Base-by-base conservation (phyloP, 2,888 invertebrate genomes). In the Spodoptera littoralis region DNA sequence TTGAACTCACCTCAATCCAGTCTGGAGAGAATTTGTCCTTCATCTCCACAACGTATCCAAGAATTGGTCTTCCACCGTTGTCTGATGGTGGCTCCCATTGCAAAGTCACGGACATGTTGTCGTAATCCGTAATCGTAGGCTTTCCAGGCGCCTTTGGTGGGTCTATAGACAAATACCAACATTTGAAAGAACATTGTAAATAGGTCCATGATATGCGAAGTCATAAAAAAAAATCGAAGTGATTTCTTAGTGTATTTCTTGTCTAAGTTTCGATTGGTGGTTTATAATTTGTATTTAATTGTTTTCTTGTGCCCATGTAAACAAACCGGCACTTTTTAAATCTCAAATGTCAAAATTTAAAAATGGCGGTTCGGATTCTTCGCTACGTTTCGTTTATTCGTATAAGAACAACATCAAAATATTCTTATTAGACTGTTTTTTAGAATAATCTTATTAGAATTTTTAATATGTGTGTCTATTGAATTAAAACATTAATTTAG, bases 51-150 rank as follows among this genome's bases (percentile, higher is more conserved):
- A 98, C 96, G 84, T 99, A 99, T 77, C 98, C 97, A 12, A 97
- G 96, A 76, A 99, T 97, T 0, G 98, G 98, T 69, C 98, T 96
- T 41, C 99, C 99, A 79, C 99, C 99, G 86, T 99, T 98, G 78
- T 95, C 97, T 45, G 97, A 96, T 0, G 99, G 99, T 59, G 97
- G 97, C 69, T 97, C 96, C 99, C 99, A 99, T 89, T 97, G 96
- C 53, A 98, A 95, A 3, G 98, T 97, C 0, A 97, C 99, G 76
- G 98, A 98, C 87, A 96, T 96, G 85, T 98, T 98, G 90, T 99
- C 99, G 90, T 98, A 99, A 86, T 99, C 99, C 70, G 96, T 96
- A 79, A 98, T 97, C 51, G 97, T 97, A 0, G 99, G 99, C 90
- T 98, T 98, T 62, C 98, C 97, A 55, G 99, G 99, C 77, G 97